Evolutionary conservation across 2,888 invertebrate genomes (phyloP).

Genomic region (Acrocyrtus sp.): DNA sequence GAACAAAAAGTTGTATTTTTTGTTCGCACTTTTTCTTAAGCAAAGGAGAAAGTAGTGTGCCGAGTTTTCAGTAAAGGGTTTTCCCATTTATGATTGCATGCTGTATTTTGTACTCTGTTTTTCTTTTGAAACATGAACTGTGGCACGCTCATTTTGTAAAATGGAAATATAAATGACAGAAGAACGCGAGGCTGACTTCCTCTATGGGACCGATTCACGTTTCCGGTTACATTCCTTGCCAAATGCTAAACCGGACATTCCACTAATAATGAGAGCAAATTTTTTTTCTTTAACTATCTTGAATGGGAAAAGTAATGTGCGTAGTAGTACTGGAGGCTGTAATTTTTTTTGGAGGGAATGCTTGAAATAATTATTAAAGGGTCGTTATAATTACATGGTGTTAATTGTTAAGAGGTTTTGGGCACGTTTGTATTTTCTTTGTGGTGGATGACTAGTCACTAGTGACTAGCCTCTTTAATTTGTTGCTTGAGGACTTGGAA

Average conservation of each 20-base stretch:
- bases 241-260: conserved; percentile 46
- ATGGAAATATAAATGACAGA: conserved; percentile 49
- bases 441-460: not conserved
- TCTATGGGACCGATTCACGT: conserved; percentile 43
- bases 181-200: conserved; percentile 49
- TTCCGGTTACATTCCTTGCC: conserved; percentile 50
- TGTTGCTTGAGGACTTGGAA: too few relatives aligned
- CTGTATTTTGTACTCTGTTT: too few relatives aligned
- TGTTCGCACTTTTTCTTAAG: conserved; percentile 39
- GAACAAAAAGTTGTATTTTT: conserved; percentile 32
- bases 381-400: conserved; percentile 48
- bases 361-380: conserved; percentile 41
- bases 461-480: too few relatives aligned
- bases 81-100: too few relatives aligned
- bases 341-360: not conserved
- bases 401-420: conserved; percentile 42
- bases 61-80: too few relatives aligned
- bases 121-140: conserved; percentile 14
- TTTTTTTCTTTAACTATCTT: conserved; percentile 40
- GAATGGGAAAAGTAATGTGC: conserved; percentile 5
- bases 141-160: conserved; percentile 41
- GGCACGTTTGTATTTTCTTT: conserved; percentile 25
- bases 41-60: too few relatives aligned
- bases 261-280: conserved; percentile 52
- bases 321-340: not conserved